phyloP scores from a whole-genome alignment of 2,797 vertebrate species.

The Ptychadena robeensis region DNA sequence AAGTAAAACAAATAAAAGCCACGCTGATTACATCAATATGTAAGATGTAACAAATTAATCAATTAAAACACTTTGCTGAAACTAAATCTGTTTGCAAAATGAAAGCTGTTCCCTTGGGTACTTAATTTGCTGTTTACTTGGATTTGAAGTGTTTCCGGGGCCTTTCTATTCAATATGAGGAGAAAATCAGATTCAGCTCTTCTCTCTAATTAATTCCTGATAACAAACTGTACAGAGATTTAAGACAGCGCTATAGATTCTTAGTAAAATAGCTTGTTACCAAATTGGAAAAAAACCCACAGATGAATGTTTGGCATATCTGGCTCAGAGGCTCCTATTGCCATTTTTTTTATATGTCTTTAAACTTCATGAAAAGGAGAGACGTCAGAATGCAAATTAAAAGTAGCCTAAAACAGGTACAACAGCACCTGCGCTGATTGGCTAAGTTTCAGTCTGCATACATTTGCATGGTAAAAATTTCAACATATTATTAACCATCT shows the following conservation, averaged over 20 bases:
- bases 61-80: conserved; percentile 49
- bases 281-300: conserved; percentile 1
- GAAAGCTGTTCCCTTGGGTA: conserved; percentile 28
- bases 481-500: no score
- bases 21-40: conserved; percentile 27
- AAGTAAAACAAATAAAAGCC: neutral
- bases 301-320: neutral
- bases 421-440: no score
- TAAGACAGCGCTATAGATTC: neutral
- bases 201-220: conserved; percentile 49
- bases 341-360: no score
- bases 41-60: conserved; percentile 44
- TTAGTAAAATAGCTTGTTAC: neutral
- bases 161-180: conserved; percentile 38
- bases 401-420: no score
- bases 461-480: no score
- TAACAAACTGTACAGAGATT: conserved; percentile 7
- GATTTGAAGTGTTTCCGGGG: conserved; percentile 31
- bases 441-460: no score
- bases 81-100: conserved; percentile 47
- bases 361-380: no score
- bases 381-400: no score
- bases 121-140: conserved; percentile 32
- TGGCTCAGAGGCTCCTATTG: neutral
- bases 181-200: conserved; percentile 51